Evolutionary conservation across 1,140 invertebrate species (phyloP).

Genomic region (Trichonephila clavipes): DNA sequence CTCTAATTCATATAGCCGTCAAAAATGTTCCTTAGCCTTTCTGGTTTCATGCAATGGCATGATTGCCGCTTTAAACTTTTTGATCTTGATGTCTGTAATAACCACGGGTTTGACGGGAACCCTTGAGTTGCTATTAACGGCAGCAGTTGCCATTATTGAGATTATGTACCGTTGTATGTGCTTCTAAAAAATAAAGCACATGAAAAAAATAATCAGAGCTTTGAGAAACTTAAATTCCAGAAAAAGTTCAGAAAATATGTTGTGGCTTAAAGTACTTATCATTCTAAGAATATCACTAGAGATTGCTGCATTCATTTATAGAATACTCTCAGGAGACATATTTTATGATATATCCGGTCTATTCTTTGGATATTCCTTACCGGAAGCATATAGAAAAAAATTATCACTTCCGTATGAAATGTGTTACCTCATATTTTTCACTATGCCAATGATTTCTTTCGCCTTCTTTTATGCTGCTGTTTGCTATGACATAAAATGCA

Average conservation of each 20-base stretch:
- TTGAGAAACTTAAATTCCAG: not conserved
- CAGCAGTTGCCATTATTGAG: not conserved
- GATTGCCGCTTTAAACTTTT: too few relatives aligned
- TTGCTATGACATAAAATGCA: not conserved
- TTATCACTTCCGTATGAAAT: too few relatives aligned
- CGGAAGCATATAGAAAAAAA: not conserved
- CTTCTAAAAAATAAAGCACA: not conserved
- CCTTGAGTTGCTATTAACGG: too few relatives aligned
- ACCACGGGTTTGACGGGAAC: too few relatives aligned
- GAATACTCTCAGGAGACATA: not conserved
- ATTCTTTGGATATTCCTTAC: not conserved
- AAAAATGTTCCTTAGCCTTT: too few relatives aligned
- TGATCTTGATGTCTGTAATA: too few relatives aligned
- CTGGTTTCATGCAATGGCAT: too few relatives aligned
- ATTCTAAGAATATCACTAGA: not conserved
- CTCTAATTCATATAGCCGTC: too few relatives aligned
- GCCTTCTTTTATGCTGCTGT: not conserved
- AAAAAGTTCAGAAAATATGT: not conserved
- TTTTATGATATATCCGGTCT: not conserved
- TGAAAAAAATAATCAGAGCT: not conserved
- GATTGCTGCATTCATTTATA: not conserved
- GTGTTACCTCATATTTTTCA: not conserved
- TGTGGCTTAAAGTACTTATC: not conserved
- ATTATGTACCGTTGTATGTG: not conserved
- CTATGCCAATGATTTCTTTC: not conserved